phyloP scores from a whole-genome alignment of 1,140 invertebrate species.

The Anastrepha ludens region DNA sequence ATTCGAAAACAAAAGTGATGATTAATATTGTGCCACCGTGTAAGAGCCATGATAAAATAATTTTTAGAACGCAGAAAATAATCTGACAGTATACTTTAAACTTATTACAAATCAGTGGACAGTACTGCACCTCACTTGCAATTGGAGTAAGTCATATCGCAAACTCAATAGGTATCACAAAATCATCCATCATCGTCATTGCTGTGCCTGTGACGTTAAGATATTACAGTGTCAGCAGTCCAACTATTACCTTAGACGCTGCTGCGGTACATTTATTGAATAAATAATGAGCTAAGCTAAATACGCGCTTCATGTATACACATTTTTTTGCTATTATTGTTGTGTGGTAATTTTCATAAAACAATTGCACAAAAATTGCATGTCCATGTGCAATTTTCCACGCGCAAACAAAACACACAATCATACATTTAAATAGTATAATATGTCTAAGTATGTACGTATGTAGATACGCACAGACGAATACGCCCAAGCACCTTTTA shows the following conservation, averaged over 20 bases:
- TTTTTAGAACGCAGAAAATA: no score
- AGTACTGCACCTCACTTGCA: no score
- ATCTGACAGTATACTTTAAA: no score
- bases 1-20: no score
- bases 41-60: no score
- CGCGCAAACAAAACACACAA: background rate
- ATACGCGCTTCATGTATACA: background rate
- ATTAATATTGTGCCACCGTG: no score
- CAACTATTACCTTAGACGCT: constrained; percentile 18
- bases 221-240: background rate
- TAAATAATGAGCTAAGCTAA: constrained; percentile 23
- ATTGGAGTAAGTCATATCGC: background rate
- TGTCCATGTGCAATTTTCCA: constrained; percentile 45
- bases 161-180: background rate
- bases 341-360: constrained; percentile 44
- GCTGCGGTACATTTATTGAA: background rate
- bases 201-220: background rate
- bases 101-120: no score
- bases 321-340: background rate
- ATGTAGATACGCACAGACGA: background rate
- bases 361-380: constrained; percentile 1
- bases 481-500: background rate
- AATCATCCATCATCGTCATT: background rate
- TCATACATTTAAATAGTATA: no score
- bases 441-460: no score